Evolutionary conservation across 2,113 vertebrate species (phyloP).

Genomic region (Zapornia atra): DNA sequence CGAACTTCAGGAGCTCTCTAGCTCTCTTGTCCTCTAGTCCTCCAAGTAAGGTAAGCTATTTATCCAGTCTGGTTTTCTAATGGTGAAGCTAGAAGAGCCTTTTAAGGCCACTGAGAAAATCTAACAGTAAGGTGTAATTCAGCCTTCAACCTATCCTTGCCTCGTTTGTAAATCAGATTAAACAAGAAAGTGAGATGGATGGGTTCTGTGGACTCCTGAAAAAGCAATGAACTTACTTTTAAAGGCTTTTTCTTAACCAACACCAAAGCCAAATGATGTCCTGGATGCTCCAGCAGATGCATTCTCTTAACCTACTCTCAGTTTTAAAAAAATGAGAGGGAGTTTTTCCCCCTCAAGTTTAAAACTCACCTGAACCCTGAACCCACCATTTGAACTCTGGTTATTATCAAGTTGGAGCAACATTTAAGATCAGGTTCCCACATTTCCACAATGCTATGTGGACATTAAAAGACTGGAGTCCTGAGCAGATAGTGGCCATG

Average conservation of each 20-base stretch:
- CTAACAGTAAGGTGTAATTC: neutral
- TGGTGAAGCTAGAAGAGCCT: neutral
- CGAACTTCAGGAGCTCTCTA: neutral
- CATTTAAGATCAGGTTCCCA: neutral
- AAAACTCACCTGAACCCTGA: neutral
- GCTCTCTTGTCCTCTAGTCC: neutral
- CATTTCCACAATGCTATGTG: neutral
- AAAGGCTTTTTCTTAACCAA: neutral
- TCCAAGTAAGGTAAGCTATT: neutral
- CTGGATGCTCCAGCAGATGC: neutral
- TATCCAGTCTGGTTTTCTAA: neutral
- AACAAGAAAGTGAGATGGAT: neutral
- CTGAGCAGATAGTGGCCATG: neutral
- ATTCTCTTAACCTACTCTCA: neutral
- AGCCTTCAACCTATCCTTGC: neutral
- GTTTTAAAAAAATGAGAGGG: neutral
- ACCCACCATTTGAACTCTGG: neutral
- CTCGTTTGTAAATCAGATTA: neutral
- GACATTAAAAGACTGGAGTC: neutral
- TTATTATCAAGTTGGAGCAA: neutral
- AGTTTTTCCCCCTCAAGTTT: fast-evolving
- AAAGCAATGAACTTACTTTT: neutral
- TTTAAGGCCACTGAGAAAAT: neutral
- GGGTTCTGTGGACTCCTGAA: neutral
- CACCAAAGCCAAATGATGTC: neutral